Evolutionary conservation across 2,797 vertebrate species (phyloP), one percentile per base, ranked within the genome.

Genomic region (Esox lucius): DNA sequence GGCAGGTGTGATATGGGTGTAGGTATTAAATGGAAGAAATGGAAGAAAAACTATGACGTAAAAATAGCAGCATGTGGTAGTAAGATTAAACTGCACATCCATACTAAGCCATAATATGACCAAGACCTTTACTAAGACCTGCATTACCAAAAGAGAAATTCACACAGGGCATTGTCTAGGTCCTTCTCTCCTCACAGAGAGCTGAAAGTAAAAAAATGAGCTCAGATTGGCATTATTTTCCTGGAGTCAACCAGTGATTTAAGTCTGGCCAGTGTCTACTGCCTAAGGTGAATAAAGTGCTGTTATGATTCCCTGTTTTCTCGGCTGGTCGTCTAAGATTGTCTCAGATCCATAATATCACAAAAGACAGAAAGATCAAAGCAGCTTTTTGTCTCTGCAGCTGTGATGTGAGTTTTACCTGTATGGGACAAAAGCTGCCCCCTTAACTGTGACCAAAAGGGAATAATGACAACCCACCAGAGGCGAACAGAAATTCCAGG

Each of bases 261-360:
- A 28, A 51, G 78, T 86, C 74, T 75, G 72, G 81, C 84, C 76
- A 73, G 82, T 83, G 90, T 84, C 85, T 86, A 85, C 83, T 82
- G 90, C 86, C 85, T 86, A 84, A 83, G 83, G 87, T 87, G 84
- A 93, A 91, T 90, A 92, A 92, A 91, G 86, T 84, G 88, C 81
- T 89, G 79, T 72, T 67, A 75, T 82, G 84, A 87, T 87, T 86
- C 88, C 83, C 42, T 46, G 42, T 11, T 85, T 85, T 87, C 83
- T 87, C 80, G 84, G 84, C 85, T 88, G 88, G 90, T 91, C 89
- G 89, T 91, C 84, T 89, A 76, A 85, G 86, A 87, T 89, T 77
- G 26, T 17, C 56, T 61, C 56, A 61, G 56, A 4, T 61, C 56
- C 83, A 86, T 86, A 78, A 83, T 22, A 67, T 79, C 83, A 84